These are phyloP conservation scores for Lucilia sericata DNA, from an alignment of 1,140 invertebrate genomes.

Conservation along the genomic window DNA sequence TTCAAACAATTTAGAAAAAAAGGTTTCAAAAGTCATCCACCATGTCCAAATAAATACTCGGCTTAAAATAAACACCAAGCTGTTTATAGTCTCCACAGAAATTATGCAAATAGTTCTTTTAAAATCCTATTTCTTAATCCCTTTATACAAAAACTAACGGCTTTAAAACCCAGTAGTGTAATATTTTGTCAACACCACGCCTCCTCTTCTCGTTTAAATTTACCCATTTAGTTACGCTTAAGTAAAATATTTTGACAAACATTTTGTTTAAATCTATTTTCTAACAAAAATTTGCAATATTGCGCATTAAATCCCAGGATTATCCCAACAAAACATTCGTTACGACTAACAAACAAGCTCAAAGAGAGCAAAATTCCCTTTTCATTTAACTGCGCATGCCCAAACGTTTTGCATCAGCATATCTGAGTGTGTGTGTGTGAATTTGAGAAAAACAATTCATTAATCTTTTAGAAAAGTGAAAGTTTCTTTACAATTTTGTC, in stretches of 20 bases:
- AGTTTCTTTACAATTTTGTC: neutral
- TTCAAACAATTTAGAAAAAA: neutral
- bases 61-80: neutral
- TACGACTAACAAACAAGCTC: neutral
- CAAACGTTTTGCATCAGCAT: neutral
- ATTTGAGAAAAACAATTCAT: neutral
- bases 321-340: neutral
- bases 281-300: neutral
- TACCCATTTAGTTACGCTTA: neutral
- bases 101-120: neutral
- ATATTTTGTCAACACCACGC: conserved; percentile 16
- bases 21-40: neutral
- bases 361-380: neutral
- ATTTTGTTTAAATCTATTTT: neutral
- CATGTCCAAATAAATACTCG: neutral
- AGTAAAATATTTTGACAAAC: neutral
- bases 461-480: neutral
- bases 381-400: neutral
- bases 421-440: too few relatives aligned
- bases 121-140: neutral
- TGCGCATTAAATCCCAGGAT: neutral
- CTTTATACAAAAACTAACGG: neutral
- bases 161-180: neutral
- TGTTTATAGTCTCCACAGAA: neutral
- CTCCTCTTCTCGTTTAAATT: neutral